These are phyloP conservation scores for Neodiprion lecontei DNA, from an alignment of 1,140 invertebrate genomes.

Conservation along the genomic window DNA sequence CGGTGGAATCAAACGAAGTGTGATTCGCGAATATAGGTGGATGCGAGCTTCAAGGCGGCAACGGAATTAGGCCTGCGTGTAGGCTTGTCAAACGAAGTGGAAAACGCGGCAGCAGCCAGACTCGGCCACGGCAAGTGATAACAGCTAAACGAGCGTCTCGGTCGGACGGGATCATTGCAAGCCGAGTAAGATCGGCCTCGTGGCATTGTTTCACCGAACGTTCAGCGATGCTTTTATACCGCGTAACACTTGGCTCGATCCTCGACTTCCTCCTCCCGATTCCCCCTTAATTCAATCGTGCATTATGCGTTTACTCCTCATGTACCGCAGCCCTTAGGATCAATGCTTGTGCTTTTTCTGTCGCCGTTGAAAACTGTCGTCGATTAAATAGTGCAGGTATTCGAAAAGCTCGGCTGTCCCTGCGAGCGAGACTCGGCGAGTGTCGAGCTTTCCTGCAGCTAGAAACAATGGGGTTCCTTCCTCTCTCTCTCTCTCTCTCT, in stretches of 20 bases:
- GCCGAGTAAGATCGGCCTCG: neutral
- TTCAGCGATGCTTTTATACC: neutral
- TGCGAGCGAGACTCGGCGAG: too few species aligned
- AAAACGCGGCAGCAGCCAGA: too few species aligned
- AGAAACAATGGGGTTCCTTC: neutral
- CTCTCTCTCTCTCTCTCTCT: too few species aligned
- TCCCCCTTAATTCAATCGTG: neutral
- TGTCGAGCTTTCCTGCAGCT: too few species aligned
- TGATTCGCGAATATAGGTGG: neutral
- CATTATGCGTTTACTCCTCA: too few species aligned
- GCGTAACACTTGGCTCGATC: conserved; percentile 2
- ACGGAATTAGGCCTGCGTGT: too few species aligned
- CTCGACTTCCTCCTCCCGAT: neutral
- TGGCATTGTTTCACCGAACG: neutral
- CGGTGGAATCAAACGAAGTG: neutral
- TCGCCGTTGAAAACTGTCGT: neutral
- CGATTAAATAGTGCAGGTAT: neutral
- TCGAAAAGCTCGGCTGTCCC: too few species aligned
- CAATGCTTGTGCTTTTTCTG: neutral
- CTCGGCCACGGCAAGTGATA: neutral
- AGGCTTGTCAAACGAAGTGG: neutral
- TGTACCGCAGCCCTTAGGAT: conserved; percentile 15
- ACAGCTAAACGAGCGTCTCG: neutral
- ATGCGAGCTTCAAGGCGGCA: neutral
- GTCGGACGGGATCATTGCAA: neutral